phyloP scores from a whole-genome alignment of 2,797 vertebrate species.

The Macroramphosus scolopax region DNA sequence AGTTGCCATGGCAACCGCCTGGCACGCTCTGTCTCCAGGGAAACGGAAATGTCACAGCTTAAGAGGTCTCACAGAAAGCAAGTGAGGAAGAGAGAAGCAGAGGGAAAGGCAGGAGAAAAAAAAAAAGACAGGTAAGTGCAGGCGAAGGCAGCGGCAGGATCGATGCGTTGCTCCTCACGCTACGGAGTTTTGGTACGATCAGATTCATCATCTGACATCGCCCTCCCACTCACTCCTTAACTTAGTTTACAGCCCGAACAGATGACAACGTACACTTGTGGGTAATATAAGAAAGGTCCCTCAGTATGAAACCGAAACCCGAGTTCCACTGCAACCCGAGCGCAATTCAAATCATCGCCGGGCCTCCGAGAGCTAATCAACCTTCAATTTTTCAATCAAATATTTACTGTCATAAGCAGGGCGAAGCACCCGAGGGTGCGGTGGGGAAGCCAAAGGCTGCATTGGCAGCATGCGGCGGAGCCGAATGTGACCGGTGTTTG shows the following conservation, averaged over 20 bases:
- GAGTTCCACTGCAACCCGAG: slow-evolving; percentile 32
- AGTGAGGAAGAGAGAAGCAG: slow-evolving; percentile 52
- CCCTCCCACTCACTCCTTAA: slow-evolving; percentile 54
- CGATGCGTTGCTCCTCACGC: slow-evolving; percentile 48
- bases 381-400: slow-evolving; percentile 73
- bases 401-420: slow-evolving; percentile 68
- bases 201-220: slow-evolving; percentile 64
- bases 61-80: slow-evolving; percentile 77
- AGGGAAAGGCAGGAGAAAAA: slow-evolving; percentile 40
- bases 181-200: slow-evolving; percentile 58
- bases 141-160: slow-evolving; percentile 43
- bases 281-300: slow-evolving; percentile 57
- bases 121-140: slow-evolving; percentile 57
- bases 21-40: slow-evolving; percentile 86
- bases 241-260: slow-evolving; percentile 60
- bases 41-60: slow-evolving; percentile 84
- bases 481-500: slow-evolving; percentile 69
- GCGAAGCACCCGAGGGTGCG: slow-evolving; percentile 53
- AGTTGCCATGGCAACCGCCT: slow-evolving; percentile 90
- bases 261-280: slow-evolving; percentile 49
- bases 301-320: slow-evolving; percentile 50
- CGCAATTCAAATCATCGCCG: slow-evolving; percentile 31
- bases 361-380: slow-evolving; percentile 65
- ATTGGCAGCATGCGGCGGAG: slow-evolving; percentile 51
- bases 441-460: slow-evolving; percentile 37